Conservation (phyloP, 2,797 vertebrate genomes). For the Petrocephalus sullivani region DNA sequence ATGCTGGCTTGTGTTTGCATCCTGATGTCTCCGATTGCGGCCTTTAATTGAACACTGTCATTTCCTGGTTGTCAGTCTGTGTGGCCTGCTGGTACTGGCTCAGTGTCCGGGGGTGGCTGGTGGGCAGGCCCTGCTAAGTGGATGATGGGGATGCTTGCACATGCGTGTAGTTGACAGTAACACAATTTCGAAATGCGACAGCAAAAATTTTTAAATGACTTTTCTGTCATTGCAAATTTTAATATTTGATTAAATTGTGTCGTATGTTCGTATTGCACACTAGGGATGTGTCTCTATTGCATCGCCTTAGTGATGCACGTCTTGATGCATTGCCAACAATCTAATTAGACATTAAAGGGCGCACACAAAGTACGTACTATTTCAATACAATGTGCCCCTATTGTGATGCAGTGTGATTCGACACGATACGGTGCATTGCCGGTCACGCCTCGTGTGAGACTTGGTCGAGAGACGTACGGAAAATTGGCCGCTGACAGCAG, state of each 20-base stretch:
- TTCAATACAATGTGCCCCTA: neutral
- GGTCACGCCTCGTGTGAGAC: neutral
- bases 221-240: neutral
- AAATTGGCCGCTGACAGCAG: neutral
- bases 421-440: neutral
- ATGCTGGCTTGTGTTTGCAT: neutral
- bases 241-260: neutral
- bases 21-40: neutral
- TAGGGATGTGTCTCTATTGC: too few species aligned
- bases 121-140: constrained; percentile 5
- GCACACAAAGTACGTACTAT: neutral
- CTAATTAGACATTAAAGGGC: neutral
- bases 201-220: neutral
- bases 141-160: constrained; percentile 22
- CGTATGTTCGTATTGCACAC: too few species aligned
- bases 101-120: constrained; percentile 8
- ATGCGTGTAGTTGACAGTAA: constrained; percentile 19
- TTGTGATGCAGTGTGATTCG: neutral
- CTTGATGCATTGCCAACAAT: neutral
- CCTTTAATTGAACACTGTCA: neutral
- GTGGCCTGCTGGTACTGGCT: neutral
- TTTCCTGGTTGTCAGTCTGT: neutral
- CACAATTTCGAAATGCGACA: neutral
- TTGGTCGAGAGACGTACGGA: neutral
- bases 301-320: neutral